Evolutionary conservation across 2,888 invertebrate species (phyloP).

Genomic region (Plutella xylostella): DNA sequence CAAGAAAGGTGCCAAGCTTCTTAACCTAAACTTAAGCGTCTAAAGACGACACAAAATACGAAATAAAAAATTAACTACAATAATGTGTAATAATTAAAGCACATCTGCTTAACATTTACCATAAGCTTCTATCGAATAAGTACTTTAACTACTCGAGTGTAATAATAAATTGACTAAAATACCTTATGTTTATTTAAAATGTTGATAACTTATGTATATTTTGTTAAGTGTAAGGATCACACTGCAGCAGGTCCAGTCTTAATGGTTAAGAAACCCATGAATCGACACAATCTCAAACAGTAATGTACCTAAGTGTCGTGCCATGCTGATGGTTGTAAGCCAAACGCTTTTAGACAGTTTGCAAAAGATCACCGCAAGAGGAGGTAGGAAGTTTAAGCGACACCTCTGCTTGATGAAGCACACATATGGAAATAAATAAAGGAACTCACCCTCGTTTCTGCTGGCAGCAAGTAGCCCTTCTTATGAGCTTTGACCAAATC

Average conservation of each 20-base stretch:
- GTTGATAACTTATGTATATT: no score
- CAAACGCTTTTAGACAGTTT: constrained; percentile 50
- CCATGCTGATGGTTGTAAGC: constrained; percentile 60
- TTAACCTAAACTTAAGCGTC: constrained; percentile 55
- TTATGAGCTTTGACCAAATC: constrained; percentile 89
- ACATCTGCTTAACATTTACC: no score
- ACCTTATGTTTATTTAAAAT: no score
- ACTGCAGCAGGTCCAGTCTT: no score
- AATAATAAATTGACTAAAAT: neutral
- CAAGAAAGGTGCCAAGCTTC: constrained; percentile 24
- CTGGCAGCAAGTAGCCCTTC: constrained; percentile 88
- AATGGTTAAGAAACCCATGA: neutral
- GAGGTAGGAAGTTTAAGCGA: constrained; percentile 58
- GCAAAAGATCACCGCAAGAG: constrained; percentile 53
- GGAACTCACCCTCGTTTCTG: constrained; percentile 92
- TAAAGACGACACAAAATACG: constrained; percentile 38
- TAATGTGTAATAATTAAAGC: constrained; percentile 1
- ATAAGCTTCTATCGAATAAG: no score
- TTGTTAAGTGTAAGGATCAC: no score
- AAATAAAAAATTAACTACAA: constrained; percentile 9
- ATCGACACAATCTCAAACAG: no score
- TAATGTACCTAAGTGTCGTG: constrained; percentile 45
- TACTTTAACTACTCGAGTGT: neutral
- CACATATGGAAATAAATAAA: constrained; percentile 24
- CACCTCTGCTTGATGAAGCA: constrained; percentile 60